Evolutionary conservation across 2,888 invertebrate species (phyloP).

Genomic region (Bimastos eiseni): DNA sequence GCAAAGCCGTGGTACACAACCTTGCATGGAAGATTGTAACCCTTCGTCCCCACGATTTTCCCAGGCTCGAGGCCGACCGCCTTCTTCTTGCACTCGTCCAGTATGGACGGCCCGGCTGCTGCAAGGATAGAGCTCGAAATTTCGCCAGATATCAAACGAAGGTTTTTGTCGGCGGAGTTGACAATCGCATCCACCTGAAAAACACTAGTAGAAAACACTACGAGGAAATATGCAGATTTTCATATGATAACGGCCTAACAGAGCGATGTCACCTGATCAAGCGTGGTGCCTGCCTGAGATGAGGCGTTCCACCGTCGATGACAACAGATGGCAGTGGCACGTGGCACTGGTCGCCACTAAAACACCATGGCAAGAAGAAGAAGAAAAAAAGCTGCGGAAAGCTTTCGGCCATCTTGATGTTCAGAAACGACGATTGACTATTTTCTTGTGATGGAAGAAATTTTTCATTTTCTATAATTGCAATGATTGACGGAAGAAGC

Average conservation of each 20-base stretch:
- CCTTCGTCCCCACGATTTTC: slow-evolving; percentile 46
- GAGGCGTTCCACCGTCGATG: slow-evolving; percentile 38
- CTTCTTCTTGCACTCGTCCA: slow-evolving; percentile 45
- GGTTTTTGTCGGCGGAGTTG: slow-evolving; percentile 46
- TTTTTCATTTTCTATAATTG: background rate
- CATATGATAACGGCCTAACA: no score
- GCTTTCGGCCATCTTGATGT: slow-evolving; percentile 80
- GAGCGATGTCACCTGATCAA: no score
- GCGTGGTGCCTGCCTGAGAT: slow-evolving; percentile 33
- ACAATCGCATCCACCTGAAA: slow-evolving; percentile 52
- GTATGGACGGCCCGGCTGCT: slow-evolving; percentile 48
- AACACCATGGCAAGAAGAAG: slow-evolving; percentile 83
- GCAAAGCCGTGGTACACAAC: slow-evolving; percentile 48
- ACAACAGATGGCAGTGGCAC: no score
- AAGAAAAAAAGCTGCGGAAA: slow-evolving; percentile 86
- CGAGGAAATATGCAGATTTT: no score
- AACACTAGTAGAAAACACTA: slow-evolving; percentile 30
- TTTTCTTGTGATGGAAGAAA: background rate
- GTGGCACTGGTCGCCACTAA: slow-evolving; percentile 68
- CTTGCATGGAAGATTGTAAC: slow-evolving; percentile 47
- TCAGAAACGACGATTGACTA: slow-evolving; percentile 18
- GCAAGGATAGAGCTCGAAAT: slow-evolving; percentile 48
- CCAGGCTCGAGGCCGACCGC: slow-evolving; percentile 45
- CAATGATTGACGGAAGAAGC: no score
- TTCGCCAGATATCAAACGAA: slow-evolving; percentile 48